Conservation (phyloP, 2,888 invertebrate species). For the Caenorhabditis becei region DNA sequence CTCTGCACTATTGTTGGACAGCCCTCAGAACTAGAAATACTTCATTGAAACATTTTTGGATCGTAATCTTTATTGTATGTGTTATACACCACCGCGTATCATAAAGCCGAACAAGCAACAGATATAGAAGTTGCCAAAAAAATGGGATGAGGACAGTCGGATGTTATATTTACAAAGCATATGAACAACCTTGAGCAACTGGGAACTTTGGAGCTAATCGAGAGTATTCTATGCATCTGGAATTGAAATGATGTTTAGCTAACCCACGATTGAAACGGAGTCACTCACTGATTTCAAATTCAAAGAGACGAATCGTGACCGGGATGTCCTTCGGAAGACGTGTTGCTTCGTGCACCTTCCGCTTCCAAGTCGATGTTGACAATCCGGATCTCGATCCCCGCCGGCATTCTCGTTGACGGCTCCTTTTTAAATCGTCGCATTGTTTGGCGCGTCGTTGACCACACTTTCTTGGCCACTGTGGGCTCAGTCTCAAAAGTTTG, state of each 20-base stretch:
- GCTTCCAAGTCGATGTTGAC: slow-evolving; percentile 71
- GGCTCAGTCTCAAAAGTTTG: slow-evolving; percentile 73
- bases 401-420: slow-evolving; percentile 58
- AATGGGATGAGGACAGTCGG: slow-evolving; percentile 12
- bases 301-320: slow-evolving; percentile 54
- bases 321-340: slow-evolving; percentile 49
- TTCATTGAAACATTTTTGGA: slow-evolving; percentile 43
- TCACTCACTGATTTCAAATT: slow-evolving; percentile 29
- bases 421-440: slow-evolving; percentile 75
- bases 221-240: background rate
- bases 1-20: slow-evolving; percentile 40
- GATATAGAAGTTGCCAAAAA: slow-evolving; percentile 20
- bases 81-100: slow-evolving; percentile 63
- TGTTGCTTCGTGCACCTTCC: slow-evolving; percentile 64
- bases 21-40: slow-evolving; percentile 41
- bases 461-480: slow-evolving; percentile 79
- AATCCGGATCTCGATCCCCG: slow-evolving; percentile 67
- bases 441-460: slow-evolving; percentile 79
- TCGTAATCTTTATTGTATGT: slow-evolving; percentile 59
- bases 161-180: slow-evolving; percentile 32
- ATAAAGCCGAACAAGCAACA: slow-evolving; percentile 52
- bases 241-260: background rate
- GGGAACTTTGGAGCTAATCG: background rate
- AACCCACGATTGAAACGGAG: no score
- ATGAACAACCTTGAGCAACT: slow-evolving; percentile 21